Conservation (phyloP, 1,140 invertebrate genomes). For the Vanessa atalanta region DNA sequence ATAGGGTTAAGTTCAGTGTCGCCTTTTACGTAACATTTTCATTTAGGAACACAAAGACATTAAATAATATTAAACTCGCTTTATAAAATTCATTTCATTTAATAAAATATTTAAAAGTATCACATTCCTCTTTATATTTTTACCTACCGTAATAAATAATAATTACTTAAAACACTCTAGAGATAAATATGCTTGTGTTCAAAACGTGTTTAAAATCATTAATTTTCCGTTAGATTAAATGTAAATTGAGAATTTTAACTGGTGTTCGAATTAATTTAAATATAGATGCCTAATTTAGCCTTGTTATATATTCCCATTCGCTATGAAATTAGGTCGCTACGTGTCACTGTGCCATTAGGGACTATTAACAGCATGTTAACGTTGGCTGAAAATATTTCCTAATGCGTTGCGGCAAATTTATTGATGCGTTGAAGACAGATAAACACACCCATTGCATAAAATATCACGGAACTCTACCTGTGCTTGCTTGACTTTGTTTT, state of each 20-base stretch:
- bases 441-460: slow-evolving; percentile 20
- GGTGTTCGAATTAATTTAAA: slow-evolving; percentile 26
- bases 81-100: neutral
- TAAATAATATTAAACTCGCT: neutral
- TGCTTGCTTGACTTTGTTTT: neutral
- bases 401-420: slow-evolving; percentile 21
- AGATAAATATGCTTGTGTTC: neutral
- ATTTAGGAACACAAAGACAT: slow-evolving; percentile 41
- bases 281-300: slow-evolving; percentile 29
- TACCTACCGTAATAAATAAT: neutral
- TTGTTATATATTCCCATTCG: slow-evolving; percentile 32
- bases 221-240: slow-evolving; percentile 9
- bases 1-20: slow-evolving; percentile 79
- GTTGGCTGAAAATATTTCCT: slow-evolving; percentile 56
- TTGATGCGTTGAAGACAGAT: slow-evolving; percentile 27
- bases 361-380: slow-evolving; percentile 68
- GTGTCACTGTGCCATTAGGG: slow-evolving; percentile 52
- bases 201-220: slow-evolving; percentile 5
- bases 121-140: neutral
- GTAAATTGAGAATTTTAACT: slow-evolving; percentile 5
- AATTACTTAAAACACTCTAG: neutral
- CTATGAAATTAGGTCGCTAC: slow-evolving; percentile 52
- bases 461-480: neutral
- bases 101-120: neutral
- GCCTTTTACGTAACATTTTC: slow-evolving; percentile 53